These are phyloP conservation scores for Oenanthe oenanthe DNA, from an alignment of 2,113 vertebrate genomes.

Conservation along the genomic window DNA sequence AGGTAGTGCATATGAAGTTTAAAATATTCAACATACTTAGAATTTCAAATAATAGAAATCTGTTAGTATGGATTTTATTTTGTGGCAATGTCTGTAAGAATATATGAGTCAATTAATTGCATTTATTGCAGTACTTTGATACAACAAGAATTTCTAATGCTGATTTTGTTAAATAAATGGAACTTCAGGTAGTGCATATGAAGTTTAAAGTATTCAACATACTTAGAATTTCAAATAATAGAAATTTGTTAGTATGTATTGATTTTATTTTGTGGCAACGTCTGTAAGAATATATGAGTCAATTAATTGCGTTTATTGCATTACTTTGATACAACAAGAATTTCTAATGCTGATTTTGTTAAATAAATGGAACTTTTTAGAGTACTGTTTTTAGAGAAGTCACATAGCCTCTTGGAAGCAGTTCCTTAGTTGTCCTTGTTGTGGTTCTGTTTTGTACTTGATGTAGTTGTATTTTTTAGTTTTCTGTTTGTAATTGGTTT, in stretches of 20 bases:
- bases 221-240: background rate
- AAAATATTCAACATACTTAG: background rate
- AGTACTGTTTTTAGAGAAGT: background rate
- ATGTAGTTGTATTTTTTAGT: background rate
- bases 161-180: background rate
- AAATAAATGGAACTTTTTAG: background rate
- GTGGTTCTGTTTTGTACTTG: background rate
- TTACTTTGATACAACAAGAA: background rate
- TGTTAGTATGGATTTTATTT: background rate
- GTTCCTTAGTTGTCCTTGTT: background rate
- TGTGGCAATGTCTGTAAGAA: background rate
- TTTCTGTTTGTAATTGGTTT: background rate
- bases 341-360: background rate
- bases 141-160: background rate
- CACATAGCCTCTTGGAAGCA: background rate
- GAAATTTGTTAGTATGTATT: background rate
- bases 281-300: background rate
- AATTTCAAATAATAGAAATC: background rate
- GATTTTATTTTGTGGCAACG: background rate
- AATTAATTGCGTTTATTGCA: background rate
- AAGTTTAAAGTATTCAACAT: background rate
- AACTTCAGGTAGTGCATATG: background rate
- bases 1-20: background rate
- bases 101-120: background rate
- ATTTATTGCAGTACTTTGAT: background rate